Percentiles rank a stretch among this genome's conserved stretches.
phyloP scores from a whole-genome alignment of 2,797 vertebrate species.

The Falco biarmicus region DNA sequence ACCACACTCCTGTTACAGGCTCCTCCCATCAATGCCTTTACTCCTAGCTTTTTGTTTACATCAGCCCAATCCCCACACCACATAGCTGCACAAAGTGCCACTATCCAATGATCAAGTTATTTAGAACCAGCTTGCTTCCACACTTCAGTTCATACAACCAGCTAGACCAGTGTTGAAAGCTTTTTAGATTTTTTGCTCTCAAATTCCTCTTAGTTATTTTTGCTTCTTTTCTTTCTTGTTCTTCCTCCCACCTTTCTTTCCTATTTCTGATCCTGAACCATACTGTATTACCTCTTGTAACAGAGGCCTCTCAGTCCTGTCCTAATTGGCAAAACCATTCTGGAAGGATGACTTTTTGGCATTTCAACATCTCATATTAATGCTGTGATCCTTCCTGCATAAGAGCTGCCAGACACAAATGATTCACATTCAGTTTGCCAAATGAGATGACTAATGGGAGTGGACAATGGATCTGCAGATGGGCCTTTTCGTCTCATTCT shows the following conservation, averaged over 20 bases:
- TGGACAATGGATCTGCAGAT: conserved; percentile 12
- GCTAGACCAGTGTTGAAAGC: not conserved
- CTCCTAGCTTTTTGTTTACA: not conserved
- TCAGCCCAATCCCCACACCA: rapidly evolving
- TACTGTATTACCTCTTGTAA: conserved; percentile 32
- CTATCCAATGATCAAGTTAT: not conserved
- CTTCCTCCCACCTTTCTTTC: conserved; percentile 27
- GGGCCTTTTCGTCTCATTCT: conserved; percentile 47
- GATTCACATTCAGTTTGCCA: conserved; percentile 54
- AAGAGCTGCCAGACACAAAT: conserved; percentile 57
- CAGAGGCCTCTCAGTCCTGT: conserved; percentile 34
- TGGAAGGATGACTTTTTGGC: conserved; percentile 51
- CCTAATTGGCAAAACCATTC: conserved; percentile 72
- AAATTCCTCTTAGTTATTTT: not conserved
- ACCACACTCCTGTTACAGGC: not conserved
- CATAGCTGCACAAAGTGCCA: not conserved
- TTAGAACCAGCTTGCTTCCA: conserved; percentile 24
- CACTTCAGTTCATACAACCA: not conserved
- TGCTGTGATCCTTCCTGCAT: conserved; percentile 55
- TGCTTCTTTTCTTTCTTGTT: not conserved
- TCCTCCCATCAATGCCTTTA: not conserved
- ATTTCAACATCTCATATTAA: conserved; percentile 59
- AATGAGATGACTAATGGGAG: conserved; percentile 59
- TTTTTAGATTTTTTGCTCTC: not conserved
- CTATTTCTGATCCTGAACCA: conserved; percentile 57